Percentiles rank a stretch among this genome's conserved stretches.
Conservation (phyloP, 2,797 vertebrate genomes). For the Notolabrus celidotus region DNA sequence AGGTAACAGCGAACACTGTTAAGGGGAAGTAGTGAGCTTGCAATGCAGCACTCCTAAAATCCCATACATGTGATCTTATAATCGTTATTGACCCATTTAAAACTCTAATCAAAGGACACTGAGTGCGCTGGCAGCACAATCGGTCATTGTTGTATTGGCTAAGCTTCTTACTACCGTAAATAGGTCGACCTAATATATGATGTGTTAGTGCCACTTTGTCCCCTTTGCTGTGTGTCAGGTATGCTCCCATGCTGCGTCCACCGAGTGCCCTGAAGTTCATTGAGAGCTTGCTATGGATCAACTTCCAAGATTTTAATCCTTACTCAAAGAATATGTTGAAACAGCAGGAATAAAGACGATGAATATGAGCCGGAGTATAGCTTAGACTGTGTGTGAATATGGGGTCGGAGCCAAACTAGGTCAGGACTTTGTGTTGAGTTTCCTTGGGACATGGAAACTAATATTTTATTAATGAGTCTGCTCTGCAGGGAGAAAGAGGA, state of each 20-base stretch:
- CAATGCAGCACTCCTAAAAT: slow-evolving; percentile 63
- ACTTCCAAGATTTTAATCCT: slow-evolving; percentile 58
- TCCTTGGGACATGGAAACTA: slow-evolving; percentile 67
- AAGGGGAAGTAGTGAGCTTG: slow-evolving; percentile 50
- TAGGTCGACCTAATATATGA: slow-evolving; percentile 72
- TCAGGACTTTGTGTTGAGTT: slow-evolving; percentile 52
- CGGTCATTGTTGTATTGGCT: slow-evolving; percentile 66
- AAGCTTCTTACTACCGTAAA: slow-evolving; percentile 79
- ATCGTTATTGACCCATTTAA: slow-evolving; percentile 75
- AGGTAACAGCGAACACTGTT: slow-evolving; percentile 23
- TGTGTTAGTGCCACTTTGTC: slow-evolving; percentile 64
- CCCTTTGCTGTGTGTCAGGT: slow-evolving; percentile 38
- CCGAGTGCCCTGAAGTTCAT: slow-evolving; percentile 28
- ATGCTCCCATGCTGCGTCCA: slow-evolving; percentile 15
- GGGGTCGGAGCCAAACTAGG: slow-evolving; percentile 47
- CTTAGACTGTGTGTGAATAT: slow-evolving; percentile 46
- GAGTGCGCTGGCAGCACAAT: slow-evolving; percentile 67
- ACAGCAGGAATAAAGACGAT: slow-evolving; percentile 30
- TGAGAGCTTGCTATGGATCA: slow-evolving; percentile 20
- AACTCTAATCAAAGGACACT: slow-evolving; percentile 67
- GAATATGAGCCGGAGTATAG: slow-evolving; percentile 31
- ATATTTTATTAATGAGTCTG: slow-evolving; percentile 68
- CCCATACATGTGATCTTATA: slow-evolving; percentile 79
- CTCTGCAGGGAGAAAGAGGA: slow-evolving; percentile 12
- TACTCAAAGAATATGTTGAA: slow-evolving; percentile 40